Evolutionary conservation across 2,113 vertebrate species (phyloP), one percentile per base, ranked within the genome.

Genomic region (Naja naja): DNA sequence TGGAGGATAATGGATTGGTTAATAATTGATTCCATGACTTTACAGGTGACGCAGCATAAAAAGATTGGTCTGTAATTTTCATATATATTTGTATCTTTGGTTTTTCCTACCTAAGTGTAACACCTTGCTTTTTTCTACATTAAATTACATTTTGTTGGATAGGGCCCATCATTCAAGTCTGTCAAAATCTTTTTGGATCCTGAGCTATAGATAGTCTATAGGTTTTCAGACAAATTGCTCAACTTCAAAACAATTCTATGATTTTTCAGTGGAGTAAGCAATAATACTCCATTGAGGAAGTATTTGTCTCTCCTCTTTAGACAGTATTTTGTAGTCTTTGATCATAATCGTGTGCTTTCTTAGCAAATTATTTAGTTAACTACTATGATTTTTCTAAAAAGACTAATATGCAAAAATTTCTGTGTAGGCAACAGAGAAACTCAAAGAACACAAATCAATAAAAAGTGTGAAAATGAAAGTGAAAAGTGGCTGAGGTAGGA

Each of bases 281-380:
- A 69, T 34, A 74, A 34, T 34, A 34, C 10, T 60, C 58, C 27
- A 30, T 47, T 0, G 5, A 56, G 93, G 95, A 90, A 25, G n/a
- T 25, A 85, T 94, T 91, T 87, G 47, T 91, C 91, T 10, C 60
- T 89, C 90, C 45, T 10, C 85, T 96, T 92, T 25, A 8, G 93
- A 93, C 20, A 93, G 87, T n/a, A 69, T 89, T 95, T 95, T 92
- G 64, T 23, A 91, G 69, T 30, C 60, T 47, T 94, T 94, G 43
- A 90, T 91, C 91, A 96, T 93, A 53, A 93, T 92, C 56, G 92
- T 0, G 0, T 27, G 47, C 56, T 95, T 95, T 91, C 91, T 94
- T 93, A 93, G 95, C 96, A 94, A 56, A 2, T 16, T 91, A 91
- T 86, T 34, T 0, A 53, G 1, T 92, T 74, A 92, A 20, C 5